These are phyloP conservation scores for Cryptoleucopteryx plumbea DNA, from an alignment of 2,113 vertebrate genomes.

Conservation along the genomic window DNA sequence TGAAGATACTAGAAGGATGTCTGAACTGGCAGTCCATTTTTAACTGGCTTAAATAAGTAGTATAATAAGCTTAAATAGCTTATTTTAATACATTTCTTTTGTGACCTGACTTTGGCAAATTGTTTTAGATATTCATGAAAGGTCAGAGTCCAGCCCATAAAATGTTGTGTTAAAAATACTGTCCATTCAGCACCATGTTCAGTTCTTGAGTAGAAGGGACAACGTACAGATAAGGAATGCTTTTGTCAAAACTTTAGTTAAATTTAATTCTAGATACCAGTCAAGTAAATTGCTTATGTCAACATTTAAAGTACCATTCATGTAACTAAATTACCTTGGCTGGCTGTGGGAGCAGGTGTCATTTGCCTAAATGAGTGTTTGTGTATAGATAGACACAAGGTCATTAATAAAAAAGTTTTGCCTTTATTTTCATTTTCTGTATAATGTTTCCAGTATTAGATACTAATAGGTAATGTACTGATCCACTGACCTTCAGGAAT, in stretches of 20 bases:
- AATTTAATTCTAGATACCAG: neutral
- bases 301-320: neutral
- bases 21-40: neutral
- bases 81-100: neutral
- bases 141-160: neutral
- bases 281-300: neutral
- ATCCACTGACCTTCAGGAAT: neutral
- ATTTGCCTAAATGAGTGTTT: neutral
- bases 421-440: neutral
- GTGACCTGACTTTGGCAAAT: neutral
- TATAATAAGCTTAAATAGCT: neutral
- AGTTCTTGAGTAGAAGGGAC: neutral
- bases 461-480: neutral
- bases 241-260: neutral
- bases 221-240: neutral
- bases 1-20: neutral
- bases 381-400: neutral
- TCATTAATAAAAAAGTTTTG: neutral
- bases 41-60: neutral
- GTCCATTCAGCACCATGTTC: neutral
- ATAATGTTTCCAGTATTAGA: neutral
- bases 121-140: neutral
- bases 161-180: neutral
- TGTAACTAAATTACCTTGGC: neutral
- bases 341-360: neutral